Evolutionary conservation across 1,140 invertebrate genomes (phyloP), one percentile per base, ranked within the genome.

Genomic region (Zaprionus nigranus): DNA sequence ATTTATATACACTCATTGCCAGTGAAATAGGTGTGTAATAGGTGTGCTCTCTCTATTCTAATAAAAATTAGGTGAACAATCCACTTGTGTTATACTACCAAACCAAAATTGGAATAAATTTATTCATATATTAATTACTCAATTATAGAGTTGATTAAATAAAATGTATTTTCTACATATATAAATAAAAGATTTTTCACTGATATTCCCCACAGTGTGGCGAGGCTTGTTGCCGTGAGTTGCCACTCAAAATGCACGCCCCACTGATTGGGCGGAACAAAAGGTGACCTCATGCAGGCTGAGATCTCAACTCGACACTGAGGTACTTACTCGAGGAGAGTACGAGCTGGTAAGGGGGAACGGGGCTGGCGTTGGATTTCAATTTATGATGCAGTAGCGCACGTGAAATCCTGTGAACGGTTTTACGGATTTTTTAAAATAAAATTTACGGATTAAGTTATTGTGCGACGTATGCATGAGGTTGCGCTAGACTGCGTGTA

Each of bases 381-480:
- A 90, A 90, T 90, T 90, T 90, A 90, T 90, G 69, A 65, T 69
- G 46, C 51, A 65, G 62, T 71, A 80, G 69, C 76, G 81, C 79
- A 62, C 66, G 70, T 78, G 69, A 85, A 88, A 82, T 85, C 81
- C 81, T 61, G 59, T 46, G 72, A 85, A 80, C 81, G 85, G 60
- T 88, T 90, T 90, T 85, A 77, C 86, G 86, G 85, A 88, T 88
- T 88, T 88, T 65, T 77, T 75, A 78, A 90, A 90, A 90, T 90
- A 92, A 91, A 91, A 92, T 91, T 91, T 92, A 91, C 90, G 90
- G 90, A 91, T 92, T 92, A 91, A 92, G 90, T 92, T 92, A 90
- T 92, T 91, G 85, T 78, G 76, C 68, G 56, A 78, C 67, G 77
- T 62, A 66, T 75, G 66, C 67, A 64, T 62, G 69, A 65, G 60